Percentiles rank a stretch among this genome's conserved stretches.
These are phyloP conservation scores for Macropis europaea DNA, from an alignment of 2,888 invertebrate genomes.

Conservation along the genomic window DNA sequence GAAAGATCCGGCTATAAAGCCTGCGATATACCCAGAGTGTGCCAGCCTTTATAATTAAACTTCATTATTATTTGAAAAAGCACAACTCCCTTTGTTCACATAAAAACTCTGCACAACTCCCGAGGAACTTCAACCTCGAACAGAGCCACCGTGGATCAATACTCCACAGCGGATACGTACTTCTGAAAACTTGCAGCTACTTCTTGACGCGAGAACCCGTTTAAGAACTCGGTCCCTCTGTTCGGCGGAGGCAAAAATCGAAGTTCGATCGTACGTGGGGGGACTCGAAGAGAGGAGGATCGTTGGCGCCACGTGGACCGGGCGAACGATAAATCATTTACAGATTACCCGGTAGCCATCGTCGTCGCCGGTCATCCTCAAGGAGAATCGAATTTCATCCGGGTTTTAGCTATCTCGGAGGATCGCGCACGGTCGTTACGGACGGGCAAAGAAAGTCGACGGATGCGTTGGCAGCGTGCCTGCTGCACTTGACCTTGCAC, in stretches of 20 bases:
- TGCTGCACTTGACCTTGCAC: slow-evolving; percentile 71
- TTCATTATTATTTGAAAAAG: no score
- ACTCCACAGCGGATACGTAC: slow-evolving; percentile 10
- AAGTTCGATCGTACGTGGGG: neutral
- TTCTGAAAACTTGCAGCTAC: slow-evolving; percentile 4
- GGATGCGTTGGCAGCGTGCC: slow-evolving; percentile 65
- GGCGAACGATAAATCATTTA: slow-evolving; percentile 3
- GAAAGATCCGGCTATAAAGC: no score
- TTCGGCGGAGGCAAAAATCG: neutral
- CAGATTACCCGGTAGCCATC: neutral
- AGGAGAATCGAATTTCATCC: neutral
- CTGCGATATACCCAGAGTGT: no score
- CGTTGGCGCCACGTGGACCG: neutral
- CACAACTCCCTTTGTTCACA: no score
- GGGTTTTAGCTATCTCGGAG: no score
- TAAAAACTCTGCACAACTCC: neutral
- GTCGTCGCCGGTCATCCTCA: neutral
- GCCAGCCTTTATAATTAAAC: no score
- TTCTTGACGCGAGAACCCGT: slow-evolving; percentile 3
- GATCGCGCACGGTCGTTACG: neutral
- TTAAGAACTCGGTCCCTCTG: neutral
- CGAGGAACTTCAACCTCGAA: slow-evolving; percentile 15
- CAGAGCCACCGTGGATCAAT: slow-evolving; percentile 23
- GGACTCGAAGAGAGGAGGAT: no score
- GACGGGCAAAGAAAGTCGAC: slow-evolving; percentile 12